phyloP scores from a whole-genome alignment of 2,797 vertebrate genomes.

The Schizothorax lantsangensis region DNA sequence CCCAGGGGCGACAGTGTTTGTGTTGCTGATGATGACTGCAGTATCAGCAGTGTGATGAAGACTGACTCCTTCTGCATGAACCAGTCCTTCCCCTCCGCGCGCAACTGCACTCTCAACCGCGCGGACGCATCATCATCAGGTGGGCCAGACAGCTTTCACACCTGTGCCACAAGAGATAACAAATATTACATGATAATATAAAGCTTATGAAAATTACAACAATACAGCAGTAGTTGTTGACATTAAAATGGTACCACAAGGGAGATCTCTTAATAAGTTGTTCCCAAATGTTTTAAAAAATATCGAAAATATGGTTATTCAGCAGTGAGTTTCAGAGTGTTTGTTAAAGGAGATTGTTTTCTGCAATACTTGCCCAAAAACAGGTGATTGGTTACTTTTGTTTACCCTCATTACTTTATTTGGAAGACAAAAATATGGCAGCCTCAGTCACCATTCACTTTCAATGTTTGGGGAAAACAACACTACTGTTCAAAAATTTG shows the following conservation, averaged over 20 bases:
- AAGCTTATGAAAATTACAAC: neutral
- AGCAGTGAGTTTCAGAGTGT: neutral
- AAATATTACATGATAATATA: neutral
- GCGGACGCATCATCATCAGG: conserved; percentile 69
- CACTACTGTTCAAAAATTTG: neutral
- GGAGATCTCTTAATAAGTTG: neutral
- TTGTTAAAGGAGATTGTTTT: neutral
- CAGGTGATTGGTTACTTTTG: neutral
- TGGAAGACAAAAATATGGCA: neutral
- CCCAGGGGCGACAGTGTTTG: conserved; percentile 66
- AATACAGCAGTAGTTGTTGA: neutral
- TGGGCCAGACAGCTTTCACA: conserved; percentile 57
- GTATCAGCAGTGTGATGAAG: conserved; percentile 49
- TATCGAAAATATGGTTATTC: neutral
- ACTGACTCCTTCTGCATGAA: conserved; percentile 70
- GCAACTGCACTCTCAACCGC: conserved; percentile 70
- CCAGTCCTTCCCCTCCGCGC: conserved; percentile 74
- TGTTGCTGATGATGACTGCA: conserved; percentile 53
- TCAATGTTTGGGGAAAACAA: neutral
- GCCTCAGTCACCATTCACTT: neutral
- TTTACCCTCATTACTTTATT: neutral
- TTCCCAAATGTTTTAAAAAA: neutral
- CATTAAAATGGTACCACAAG: neutral
- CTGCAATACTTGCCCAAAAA: neutral
- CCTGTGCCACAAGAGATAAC: neutral